Evolutionary conservation across 2,797 vertebrate genomes (phyloP), one percentile per base, ranked within the genome.

Genomic region (Sebastolobus altivelis): DNA sequence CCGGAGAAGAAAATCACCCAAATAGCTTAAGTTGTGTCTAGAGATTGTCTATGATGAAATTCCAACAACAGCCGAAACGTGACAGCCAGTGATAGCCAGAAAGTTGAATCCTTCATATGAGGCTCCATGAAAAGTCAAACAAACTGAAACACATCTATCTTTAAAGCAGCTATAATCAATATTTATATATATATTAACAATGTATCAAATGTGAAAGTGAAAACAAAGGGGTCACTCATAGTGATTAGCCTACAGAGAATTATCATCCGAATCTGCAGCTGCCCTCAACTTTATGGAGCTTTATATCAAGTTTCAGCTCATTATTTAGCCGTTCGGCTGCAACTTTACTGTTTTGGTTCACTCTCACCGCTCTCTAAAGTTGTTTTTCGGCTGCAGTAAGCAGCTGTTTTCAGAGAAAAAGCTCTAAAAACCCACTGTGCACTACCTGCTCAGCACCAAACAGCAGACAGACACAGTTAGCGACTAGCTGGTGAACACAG

Each of bases 41-140:
- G 31, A 22, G 1, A 67, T 65, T 29, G 74, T 81, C 49, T 56
- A 10, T 49, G 35, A 40, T 37, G 27, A 43, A 46, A 20, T 76
- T 33, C 1, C 20, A 76, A 37, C 22, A 72, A 37, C 25, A 59
- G 46, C 4, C 18, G n/a, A 22, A 56, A 55, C 14, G 4, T 63
- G 38, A 63, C 9, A 49, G 25, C 25, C 25, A 49, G 18, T 75
- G 31, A 66, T 37, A 33, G 60, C 10, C 18, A 49, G 54, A 65
- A 37, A 33, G 20, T 3, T 29, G 8, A 65, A 18, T 72, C 67
- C 73, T 60, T 69, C 46, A 52, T 29, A 62, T 59, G 14, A 67
- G 6, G 14, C 13, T 43, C 33, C 12, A 49, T 61, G 33, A 63
- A 43, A 59, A 65, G 40, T 35, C 38, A 58, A 56, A 75, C 29